Conservation (phyloP, 2,888 invertebrate genomes). For the Pteria penguin region DNA sequence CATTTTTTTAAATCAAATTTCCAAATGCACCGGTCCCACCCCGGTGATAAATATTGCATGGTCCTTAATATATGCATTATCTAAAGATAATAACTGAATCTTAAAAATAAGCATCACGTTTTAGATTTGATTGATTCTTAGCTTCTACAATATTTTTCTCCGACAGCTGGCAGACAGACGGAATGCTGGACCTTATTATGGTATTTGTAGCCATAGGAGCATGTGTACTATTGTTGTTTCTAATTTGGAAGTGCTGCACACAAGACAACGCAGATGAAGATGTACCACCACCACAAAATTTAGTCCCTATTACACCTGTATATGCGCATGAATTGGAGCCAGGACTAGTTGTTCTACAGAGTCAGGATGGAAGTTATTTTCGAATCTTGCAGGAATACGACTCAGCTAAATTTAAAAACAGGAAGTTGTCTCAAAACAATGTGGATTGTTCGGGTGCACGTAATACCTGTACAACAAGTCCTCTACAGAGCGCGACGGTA, state of each 20-base stretch:
- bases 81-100: no score
- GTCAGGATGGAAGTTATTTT: constrained; percentile 55
- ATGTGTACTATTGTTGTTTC: not conserved
- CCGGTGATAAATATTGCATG: no score
- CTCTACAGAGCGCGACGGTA: not conserved
- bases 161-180: no score
- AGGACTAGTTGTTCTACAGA: constrained; percentile 54
- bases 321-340: constrained; percentile 58
- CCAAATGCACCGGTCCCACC: no score
- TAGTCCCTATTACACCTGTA: constrained; percentile 41
- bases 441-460: not conserved
- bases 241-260: not conserved
- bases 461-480: not conserved
- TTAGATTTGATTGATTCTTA: no score
- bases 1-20: no score
- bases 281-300: not conserved
- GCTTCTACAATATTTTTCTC: no score
- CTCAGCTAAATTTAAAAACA: not conserved
- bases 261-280: not conserved
- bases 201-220: no score
- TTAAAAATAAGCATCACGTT: no score
- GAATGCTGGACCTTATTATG: no score
- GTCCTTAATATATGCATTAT: no score
- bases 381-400: constrained; percentile 55
- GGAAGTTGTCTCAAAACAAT: no score